Conservation (phyloP, 2,113 vertebrate species). For the Catharus bicknelli region DNA sequence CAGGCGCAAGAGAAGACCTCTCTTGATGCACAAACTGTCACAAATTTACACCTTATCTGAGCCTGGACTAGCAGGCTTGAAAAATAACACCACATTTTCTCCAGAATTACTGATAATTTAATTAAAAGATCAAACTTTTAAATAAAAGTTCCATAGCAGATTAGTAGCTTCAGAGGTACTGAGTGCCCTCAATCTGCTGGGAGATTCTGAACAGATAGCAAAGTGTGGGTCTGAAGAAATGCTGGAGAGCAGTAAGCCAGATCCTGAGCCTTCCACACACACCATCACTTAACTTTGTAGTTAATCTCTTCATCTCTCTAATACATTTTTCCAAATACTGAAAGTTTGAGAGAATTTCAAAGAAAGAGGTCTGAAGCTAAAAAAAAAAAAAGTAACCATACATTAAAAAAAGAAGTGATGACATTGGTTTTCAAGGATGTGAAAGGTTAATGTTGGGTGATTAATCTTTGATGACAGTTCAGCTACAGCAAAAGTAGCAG, state of each 20-base stretch:
- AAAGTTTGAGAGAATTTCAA: background rate
- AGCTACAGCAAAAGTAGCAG: background rate
- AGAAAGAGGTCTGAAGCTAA: background rate
- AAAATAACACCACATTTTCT: background rate
- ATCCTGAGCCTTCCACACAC: background rate
- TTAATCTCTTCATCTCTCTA: background rate
- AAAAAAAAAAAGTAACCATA: background rate
- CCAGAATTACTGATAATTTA: background rate
- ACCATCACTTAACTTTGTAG: background rate
- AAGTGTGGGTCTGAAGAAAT: background rate
- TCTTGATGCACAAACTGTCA: too few relatives aligned
- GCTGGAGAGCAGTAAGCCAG: background rate
- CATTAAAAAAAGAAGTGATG: background rate
- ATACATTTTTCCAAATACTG: background rate
- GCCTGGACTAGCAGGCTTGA: background rate
- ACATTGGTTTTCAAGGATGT: background rate
- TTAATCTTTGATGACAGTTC: background rate
- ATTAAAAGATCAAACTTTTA: background rate
- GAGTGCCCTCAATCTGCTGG: background rate
- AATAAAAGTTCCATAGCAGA: background rate
- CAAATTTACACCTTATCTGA: background rate
- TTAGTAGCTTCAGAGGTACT: background rate
- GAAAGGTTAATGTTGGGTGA: background rate
- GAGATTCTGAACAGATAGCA: background rate
- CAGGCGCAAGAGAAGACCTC: accelerated